Evolutionary conservation across 2,797 vertebrate species (phyloP).

Genomic region (Echeneis naucrates): DNA sequence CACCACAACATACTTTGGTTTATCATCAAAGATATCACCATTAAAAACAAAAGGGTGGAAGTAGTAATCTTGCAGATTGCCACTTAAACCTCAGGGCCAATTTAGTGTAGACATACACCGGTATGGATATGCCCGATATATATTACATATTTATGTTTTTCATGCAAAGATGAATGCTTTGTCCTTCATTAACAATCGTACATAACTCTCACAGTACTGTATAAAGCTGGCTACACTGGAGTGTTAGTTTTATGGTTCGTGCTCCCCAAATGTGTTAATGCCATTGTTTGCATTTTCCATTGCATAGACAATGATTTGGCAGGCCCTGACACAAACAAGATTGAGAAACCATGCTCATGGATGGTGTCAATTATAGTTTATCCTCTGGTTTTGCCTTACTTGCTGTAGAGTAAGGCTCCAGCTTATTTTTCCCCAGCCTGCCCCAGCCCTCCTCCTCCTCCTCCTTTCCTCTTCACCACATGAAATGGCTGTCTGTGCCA

Average conservation of each 20-base stretch:
- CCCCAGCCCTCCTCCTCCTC: slow-evolving; percentile 70
- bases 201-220: background rate
- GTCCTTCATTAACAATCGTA: background rate
- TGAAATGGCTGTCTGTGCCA: slow-evolving; percentile 84
- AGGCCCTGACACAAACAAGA: slow-evolving; percentile 48
- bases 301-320: slow-evolving; percentile 46
- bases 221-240: slow-evolving; percentile 17
- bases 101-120: background rate
- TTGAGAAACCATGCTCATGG: slow-evolving; percentile 64
- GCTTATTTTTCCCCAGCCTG: slow-evolving; percentile 75
- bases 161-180: background rate
- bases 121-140: background rate
- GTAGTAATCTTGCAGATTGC: slow-evolving; percentile 21
- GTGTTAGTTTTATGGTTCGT: slow-evolving; percentile 44
- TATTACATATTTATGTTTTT: background rate
- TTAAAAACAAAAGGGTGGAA: slow-evolving; percentile 40
- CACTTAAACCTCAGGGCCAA: slow-evolving; percentile 22
- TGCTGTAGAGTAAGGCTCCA: slow-evolving; percentile 55
- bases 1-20: slow-evolving; percentile 48
- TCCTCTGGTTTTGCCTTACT: slow-evolving; percentile 69
- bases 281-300: slow-evolving; percentile 67
- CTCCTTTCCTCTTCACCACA: slow-evolving; percentile 80
- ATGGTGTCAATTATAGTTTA: slow-evolving; percentile 76
- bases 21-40: slow-evolving; percentile 40
- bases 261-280: slow-evolving; percentile 61